Evolutionary conservation across 2,113 vertebrate species (phyloP), one percentile per base, ranked within the genome.

Genomic region (Tachysurus vachellii): DNA sequence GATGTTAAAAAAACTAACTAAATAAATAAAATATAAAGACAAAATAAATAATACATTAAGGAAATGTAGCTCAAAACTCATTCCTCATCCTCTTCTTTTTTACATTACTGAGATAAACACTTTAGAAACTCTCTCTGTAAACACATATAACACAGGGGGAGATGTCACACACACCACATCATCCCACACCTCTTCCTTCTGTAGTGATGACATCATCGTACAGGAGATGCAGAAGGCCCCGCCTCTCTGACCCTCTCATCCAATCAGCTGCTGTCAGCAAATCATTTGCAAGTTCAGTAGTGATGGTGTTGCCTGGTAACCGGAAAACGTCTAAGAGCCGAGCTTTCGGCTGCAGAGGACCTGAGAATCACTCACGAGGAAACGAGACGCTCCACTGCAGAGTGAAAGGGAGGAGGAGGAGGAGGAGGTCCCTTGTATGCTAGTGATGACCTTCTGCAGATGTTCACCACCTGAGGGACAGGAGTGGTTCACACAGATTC

Each of bases 251-350:
- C 66, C 47, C 80, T 54, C 1, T 14, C 8, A 2, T 19, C 94
- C 94, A 94, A 94, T 94, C 86, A 62, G 87, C 62, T 47, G 16
- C 64, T 88, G 84, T 87, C 91, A 71, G 90, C 90, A 5, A 54
- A 85, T 90, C 93, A 91, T 94, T 92, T 92, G 92, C 93, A 93
- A 92, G 93, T 95, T 93, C 91, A 85, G 91, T 93, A 93, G 93
- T 89, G 89, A 90, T 91, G 92, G 91, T 95, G 95, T 95, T 95
- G 93, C 95, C 92, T 87, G 75, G 94, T 94, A 95, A 95, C 94
- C 93, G 0, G 21, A 89, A 42, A 90, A 94, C 92, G 61, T 85
- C 31, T 92, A 92, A 59, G 73, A 68, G 89, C 57, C 90, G 91
- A 93, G 92, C 93, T 93, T 92, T 93, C 92, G 85, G 89, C 91